phyloP scores from a whole-genome alignment of 2,113 vertebrate species.

The Actenoides lindsayi region DNA sequence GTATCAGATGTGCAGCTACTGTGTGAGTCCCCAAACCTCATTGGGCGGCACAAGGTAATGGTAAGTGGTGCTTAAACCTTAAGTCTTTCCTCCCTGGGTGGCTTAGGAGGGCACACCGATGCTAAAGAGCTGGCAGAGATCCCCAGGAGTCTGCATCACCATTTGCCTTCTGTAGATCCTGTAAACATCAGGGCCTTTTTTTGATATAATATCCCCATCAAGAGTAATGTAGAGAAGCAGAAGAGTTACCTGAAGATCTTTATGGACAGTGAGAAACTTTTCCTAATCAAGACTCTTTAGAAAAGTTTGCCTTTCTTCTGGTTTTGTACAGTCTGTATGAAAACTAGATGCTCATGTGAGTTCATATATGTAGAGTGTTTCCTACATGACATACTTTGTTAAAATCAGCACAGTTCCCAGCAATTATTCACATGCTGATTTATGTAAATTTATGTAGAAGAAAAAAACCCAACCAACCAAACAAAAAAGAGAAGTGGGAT shows the following conservation, averaged over 20 bases:
- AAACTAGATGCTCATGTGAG: too few relatives aligned
- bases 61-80: conserved; percentile 50
- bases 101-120: neutral
- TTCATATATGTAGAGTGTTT: neutral
- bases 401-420: neutral
- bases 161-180: neutral
- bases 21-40: conserved; percentile 96
- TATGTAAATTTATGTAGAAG: neutral
- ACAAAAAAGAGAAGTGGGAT: neutral
- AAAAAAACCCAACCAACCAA: too few relatives aligned
- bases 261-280: neutral
- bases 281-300: neutral
- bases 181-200: neutral
- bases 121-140: neutral
- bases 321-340: rapidly evolving
- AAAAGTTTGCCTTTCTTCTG: neutral
- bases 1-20: conserved; percentile 97
- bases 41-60: conserved; percentile 94
- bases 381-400: neutral
- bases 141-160: neutral
- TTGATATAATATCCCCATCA: neutral
- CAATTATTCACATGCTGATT: neutral
- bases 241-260: neutral
- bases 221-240: neutral
- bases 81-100: neutral